A percentile compares a stretch with the other conserved stretches of the same genome.
Evolutionary conservation across 2,113 vertebrate genomes (phyloP).

Genomic region (Melanocharis versteri): DNA sequence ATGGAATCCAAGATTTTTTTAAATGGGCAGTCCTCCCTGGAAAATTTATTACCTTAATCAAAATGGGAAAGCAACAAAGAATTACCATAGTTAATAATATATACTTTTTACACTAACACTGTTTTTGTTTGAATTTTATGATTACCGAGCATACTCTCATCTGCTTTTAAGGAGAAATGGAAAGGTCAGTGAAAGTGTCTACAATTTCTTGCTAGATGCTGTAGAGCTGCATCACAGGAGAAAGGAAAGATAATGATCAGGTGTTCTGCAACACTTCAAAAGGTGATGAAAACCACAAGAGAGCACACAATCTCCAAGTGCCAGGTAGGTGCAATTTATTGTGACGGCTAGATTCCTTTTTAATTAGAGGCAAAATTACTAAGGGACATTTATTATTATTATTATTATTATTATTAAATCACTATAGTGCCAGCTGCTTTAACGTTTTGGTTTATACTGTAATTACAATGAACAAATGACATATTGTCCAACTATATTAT

Average conservation of each 20-base stretch:
- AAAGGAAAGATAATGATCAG: background rate
- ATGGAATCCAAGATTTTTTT: background rate
- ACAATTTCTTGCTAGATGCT: background rate
- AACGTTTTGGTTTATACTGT: background rate
- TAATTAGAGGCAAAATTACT: background rate
- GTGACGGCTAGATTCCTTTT: background rate
- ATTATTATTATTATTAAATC: background rate
- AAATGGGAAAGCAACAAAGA: background rate
- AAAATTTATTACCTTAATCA: background rate
- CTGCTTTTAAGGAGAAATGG: background rate
- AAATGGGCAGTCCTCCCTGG: background rate
- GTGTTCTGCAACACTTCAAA: background rate
- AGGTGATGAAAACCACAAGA: background rate
- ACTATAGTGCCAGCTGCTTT: background rate
- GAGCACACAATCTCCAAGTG: fast-evolving
- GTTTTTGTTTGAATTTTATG: background rate
- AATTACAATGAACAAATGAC: background rate
- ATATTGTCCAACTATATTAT: background rate
- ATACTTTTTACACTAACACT: background rate
- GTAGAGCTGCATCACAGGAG: background rate
- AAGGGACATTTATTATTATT: background rate
- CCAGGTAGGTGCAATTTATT: background rate
- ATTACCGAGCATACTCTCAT: background rate
- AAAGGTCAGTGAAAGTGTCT: background rate
- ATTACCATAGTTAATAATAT: background rate